A percentile compares a stretch with the other conserved stretches of the same genome.
These are phyloP conservation scores for Engystomops pustulosus DNA, from an alignment of 2,113 vertebrate genomes.

Conservation along the genomic window DNA sequence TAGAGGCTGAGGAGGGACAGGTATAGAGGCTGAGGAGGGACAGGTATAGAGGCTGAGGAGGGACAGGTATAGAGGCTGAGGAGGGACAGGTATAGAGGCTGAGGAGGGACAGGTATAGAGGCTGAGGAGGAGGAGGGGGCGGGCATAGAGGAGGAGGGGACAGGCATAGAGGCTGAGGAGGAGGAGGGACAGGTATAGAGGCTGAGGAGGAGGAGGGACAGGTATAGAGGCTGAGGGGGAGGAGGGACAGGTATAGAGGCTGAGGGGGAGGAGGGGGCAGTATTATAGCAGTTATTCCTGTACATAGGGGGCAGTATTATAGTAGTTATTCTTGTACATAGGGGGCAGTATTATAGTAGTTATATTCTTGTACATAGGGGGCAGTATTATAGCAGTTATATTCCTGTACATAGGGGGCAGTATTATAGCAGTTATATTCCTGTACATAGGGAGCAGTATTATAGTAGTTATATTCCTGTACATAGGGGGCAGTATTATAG, in stretches of 20 bases:
- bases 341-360: background rate
- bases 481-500: background rate
- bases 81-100: too few species aligned
- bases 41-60: too few species aligned
- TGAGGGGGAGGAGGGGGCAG: background rate
- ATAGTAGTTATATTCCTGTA: constrained; percentile 6
- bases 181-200: constrained; percentile 14
- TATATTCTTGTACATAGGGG: constrained; percentile 4
- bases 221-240: background rate
- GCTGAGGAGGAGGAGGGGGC: too few species aligned
- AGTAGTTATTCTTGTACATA: background rate
- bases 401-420: too few species aligned
- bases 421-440: background rate
- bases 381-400: background rate
- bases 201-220: background rate
- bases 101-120: background rate
- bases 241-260: background rate
- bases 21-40: background rate
- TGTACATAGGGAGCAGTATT: background rate
- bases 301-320: too few species aligned
- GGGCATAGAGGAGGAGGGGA: background rate
- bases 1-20: background rate
- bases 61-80: background rate
- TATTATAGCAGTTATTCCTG: too few species aligned
- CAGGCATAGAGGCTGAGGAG: background rate